Conservation (phyloP, 2,113 vertebrate genomes). For the Arizona elegans region DNA sequence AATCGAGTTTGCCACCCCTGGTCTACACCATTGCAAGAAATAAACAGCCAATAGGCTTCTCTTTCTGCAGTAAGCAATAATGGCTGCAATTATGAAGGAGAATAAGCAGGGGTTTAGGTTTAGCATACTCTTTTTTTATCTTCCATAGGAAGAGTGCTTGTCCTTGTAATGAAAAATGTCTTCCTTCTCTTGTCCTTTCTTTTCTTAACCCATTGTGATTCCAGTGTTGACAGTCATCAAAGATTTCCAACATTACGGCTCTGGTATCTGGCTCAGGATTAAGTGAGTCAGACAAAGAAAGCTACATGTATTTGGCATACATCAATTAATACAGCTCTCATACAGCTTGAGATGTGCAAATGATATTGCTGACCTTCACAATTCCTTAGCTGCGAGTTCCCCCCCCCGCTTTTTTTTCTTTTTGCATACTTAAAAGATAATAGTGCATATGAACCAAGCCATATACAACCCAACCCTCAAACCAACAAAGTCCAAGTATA, state of each 20-base stretch:
- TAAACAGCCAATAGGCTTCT: background rate
- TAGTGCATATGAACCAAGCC: background rate
- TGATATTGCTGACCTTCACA: background rate
- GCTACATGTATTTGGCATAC: slow-evolving; percentile 4
- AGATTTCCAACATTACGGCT: background rate
- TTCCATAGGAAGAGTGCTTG: background rate
- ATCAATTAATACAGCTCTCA: slow-evolving; percentile 12
- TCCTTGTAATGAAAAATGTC: background rate
- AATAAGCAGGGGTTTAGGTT: background rate
- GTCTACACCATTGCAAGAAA: background rate
- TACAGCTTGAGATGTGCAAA: background rate
- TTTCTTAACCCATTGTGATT: background rate
- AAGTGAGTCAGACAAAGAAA: slow-evolving; percentile 13
- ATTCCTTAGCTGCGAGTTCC: background rate
- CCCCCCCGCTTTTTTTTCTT: background rate
- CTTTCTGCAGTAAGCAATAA: background rate
- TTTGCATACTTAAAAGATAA: slow-evolving; percentile 7
- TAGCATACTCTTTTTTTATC: background rate
- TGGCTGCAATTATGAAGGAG: background rate
- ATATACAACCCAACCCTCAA: background rate
- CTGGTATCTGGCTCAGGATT: slow-evolving; percentile 1
- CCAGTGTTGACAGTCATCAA: background rate
- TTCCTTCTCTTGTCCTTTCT: background rate
- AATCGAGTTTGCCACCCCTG: too few species aligned
- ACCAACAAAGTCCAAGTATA: background rate